A percentile compares a stretch with the other conserved stretches of the same genome.
These are phyloP conservation scores for Knipowitschia caucasica DNA, from an alignment of 2,797 vertebrate species.

Conservation along the genomic window DNA sequence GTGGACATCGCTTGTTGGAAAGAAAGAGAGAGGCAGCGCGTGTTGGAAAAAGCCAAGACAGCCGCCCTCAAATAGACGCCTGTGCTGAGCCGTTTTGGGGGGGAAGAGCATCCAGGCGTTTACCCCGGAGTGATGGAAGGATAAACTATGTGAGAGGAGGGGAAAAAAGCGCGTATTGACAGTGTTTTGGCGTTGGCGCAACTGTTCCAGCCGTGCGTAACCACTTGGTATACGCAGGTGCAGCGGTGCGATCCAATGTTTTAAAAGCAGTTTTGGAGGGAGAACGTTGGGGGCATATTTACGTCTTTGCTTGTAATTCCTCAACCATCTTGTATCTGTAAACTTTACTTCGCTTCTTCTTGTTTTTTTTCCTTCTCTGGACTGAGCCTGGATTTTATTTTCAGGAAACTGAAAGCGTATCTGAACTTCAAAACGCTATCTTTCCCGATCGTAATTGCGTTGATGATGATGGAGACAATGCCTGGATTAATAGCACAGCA, in stretches of 20 bases:
- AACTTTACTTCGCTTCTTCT: constrained; percentile 6
- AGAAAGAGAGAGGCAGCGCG: constrained; percentile 29
- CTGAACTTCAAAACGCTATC: constrained; percentile 22
- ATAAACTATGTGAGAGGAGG: constrained; percentile 20
- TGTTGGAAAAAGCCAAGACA: constrained; percentile 22
- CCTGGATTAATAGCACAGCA: constrained; percentile 66
- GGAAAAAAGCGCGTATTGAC: not conserved
- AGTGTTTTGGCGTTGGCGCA: not conserved
- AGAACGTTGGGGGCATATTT: not conserved
- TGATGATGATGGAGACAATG: constrained; percentile 54
- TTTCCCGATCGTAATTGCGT: constrained; percentile 5
- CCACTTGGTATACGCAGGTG: constrained; percentile 58
- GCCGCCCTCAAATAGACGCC: constrained; percentile 55
- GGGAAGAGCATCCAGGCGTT: constrained; percentile 52
- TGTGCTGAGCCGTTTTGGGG: constrained; percentile 49
- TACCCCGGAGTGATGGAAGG: constrained; percentile 64
- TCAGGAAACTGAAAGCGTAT: constrained; percentile 9
- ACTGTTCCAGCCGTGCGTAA: constrained; percentile 42
- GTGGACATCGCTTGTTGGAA: constrained; percentile 51
- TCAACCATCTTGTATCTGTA: not conserved
- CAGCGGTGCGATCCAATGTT: constrained; percentile 15
- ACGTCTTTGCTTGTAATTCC: not conserved
- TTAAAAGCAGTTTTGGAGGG: constrained; percentile 3
- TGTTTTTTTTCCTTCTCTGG: not conserved
- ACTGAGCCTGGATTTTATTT: constrained; percentile 37